Percentiles rank a stretch among this genome's conserved stretches.
Evolutionary conservation across 2,888 invertebrate genomes (phyloP).

Genomic region (Oxystoma pomonae): DNA sequence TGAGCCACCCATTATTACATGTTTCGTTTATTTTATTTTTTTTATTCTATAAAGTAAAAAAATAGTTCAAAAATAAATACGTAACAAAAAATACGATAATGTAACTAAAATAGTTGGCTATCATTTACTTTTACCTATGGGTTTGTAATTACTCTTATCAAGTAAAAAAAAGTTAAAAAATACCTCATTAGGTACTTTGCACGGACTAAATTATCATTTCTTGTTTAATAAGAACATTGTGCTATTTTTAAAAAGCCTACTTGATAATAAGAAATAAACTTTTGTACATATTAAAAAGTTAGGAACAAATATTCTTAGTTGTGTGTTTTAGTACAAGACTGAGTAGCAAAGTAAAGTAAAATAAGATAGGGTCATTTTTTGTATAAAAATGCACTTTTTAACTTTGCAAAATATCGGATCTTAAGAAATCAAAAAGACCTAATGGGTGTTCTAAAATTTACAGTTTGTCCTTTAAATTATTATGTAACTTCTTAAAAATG

Average conservation of each 20-base stretch:
- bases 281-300: neutral
- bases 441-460: no score
- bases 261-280: neutral
- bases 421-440: no score
- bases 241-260: neutral
- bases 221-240: neutral
- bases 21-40: no score
- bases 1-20: no score
- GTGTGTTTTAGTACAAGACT: neutral
- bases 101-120: neutral
- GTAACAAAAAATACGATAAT: neutral
- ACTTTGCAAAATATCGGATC: neutral
- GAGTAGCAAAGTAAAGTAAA: neutral
- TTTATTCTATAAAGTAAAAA: neutral
- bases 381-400: neutral
- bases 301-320: neutral
- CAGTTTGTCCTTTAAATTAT: no score
- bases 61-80: neutral
- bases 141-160: neutral
- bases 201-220: no score
- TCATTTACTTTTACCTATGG: neutral
- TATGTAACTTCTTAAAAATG: no score
- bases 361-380: neutral
- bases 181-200: neutral
- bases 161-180: neutral